Evolutionary conservation across 2,888 invertebrate genomes (phyloP).

Genomic region (Alsophila aescularia): DNA sequence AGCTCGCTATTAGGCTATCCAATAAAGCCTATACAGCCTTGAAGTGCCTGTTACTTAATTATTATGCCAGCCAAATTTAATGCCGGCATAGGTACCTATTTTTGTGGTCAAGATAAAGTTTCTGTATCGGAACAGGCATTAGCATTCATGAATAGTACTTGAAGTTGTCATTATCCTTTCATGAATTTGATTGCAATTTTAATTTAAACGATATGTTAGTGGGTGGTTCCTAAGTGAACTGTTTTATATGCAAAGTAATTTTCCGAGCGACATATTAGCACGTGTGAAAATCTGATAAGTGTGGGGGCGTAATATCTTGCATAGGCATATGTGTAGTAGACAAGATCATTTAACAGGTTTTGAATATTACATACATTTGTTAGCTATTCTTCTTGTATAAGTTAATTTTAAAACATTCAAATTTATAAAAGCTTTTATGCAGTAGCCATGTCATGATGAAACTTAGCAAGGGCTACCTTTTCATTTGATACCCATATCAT

Average conservation of each 20-base stretch:
- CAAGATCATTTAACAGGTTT: too few relatives aligned
- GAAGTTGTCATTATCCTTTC: constrained; percentile 24
- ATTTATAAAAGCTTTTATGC: too few relatives aligned
- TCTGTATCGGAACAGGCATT: constrained; percentile 21
- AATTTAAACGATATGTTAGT: constrained; percentile 22
- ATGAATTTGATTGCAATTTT: constrained; percentile 20
- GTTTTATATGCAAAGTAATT: constrained; percentile 17
- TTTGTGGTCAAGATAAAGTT: constrained; percentile 53
- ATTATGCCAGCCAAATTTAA: constrained; percentile 81
- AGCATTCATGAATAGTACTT: constrained; percentile 34
- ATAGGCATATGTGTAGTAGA: too few relatives aligned
- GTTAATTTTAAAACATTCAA: too few relatives aligned
- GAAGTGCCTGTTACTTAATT: constrained; percentile 82
- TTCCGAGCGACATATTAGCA: constrained; percentile 10
- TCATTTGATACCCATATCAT: too few relatives aligned
- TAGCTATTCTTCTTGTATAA: too few relatives aligned
- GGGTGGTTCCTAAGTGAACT: constrained; percentile 11
- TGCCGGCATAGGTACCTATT: constrained; percentile 51
- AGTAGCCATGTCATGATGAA: too few relatives aligned
- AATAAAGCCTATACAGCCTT: constrained; percentile 70
- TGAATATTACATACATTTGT: too few relatives aligned
- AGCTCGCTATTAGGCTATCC: constrained; percentile 71
- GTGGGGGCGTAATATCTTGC: too few relatives aligned
- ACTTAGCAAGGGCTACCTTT: too few relatives aligned
- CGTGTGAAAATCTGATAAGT: constrained; percentile 12